Evolutionary conservation across 1,140 invertebrate species (phyloP).

Genomic region (Drosophila navojoa): DNA sequence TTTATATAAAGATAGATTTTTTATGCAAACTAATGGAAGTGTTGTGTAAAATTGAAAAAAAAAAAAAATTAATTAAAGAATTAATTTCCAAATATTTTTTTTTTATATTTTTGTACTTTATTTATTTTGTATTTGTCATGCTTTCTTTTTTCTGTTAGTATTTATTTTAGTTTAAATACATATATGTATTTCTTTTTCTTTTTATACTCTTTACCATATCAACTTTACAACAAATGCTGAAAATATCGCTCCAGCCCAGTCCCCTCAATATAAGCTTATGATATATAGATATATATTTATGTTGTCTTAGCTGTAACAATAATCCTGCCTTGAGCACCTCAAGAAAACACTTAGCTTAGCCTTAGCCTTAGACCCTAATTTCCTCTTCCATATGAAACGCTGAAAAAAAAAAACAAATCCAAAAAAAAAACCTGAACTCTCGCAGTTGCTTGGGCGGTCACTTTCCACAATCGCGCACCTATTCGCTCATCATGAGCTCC

Average conservation of each 20-base stretch:
- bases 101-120: no score
- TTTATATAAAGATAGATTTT: no score
- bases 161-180: no score
- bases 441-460: conserved; percentile 80
- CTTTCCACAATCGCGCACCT: conserved; percentile 83
- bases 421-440: conserved; percentile 31
- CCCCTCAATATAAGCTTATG: background rate
- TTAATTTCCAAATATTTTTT: no score
- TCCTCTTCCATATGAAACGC: conserved; percentile 27
- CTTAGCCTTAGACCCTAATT: conserved; percentile 16
- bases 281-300: conserved; percentile 29
- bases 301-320: conserved; percentile 44
- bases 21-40: no score
- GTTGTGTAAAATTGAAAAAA: no score
- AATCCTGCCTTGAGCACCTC: background rate
- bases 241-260: background rate
- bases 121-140: no score
- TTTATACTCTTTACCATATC: no score
- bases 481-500: conserved; percentile 84
- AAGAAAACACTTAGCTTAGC: background rate
- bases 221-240: background rate
- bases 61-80: no score
- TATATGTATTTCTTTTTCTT: no score
- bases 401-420: background rate
- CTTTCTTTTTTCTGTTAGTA: no score